Base-by-base conservation (phyloP, 2,888 invertebrate genomes). In the Siphlonurus alternatus region DNA sequence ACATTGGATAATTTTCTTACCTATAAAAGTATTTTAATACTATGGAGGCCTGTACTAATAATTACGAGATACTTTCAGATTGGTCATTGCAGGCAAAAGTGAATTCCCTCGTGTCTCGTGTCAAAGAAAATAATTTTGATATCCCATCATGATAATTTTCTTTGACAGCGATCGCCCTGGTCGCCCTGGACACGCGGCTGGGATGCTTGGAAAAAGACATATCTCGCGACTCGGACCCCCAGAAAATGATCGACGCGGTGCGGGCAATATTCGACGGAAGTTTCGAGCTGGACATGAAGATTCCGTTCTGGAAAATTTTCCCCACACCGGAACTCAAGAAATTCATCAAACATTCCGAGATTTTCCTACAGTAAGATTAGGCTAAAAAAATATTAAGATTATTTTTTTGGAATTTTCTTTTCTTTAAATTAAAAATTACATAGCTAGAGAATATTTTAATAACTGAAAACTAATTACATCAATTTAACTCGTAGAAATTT, bases 161-260 rank as follows among this genome's bases (percentile, higher is more conserved):
- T 63, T 56, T 53, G 51, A 15, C 64, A 70, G 70, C 76, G 23
- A 74, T 77, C 2, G 76, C 74, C 1, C 69, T 73, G 67, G 74
- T 76, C 23, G 75, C 76, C 5, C 75, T 79, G 68, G 76, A 78
- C 68, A 73, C 70, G 24, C 70, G 77, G 1, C 71, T 77, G 64
- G 79, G 79, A 1, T 77, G 77, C 74, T 65, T 77, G 25, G 71
- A 73, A 23, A 69, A 69, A 18, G 70, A 73, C 64, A 60, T 71
- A 25, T 10, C 72, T 0, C 67, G 71, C 0, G 70, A 73, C 60
- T 76, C 76, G 56, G 73, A 75, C 62, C 73, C 75, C 0, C 75
- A 78, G 69, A 72, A 71, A 63, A 71, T 81, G 70, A 76, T 81
- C n/a, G 70, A 75, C 38, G 71, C 67, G 56, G 71, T 72, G 0